Evolutionary conservation across 2,888 invertebrate species (phyloP).

Genomic region (Stomorhina lunata): DNA sequence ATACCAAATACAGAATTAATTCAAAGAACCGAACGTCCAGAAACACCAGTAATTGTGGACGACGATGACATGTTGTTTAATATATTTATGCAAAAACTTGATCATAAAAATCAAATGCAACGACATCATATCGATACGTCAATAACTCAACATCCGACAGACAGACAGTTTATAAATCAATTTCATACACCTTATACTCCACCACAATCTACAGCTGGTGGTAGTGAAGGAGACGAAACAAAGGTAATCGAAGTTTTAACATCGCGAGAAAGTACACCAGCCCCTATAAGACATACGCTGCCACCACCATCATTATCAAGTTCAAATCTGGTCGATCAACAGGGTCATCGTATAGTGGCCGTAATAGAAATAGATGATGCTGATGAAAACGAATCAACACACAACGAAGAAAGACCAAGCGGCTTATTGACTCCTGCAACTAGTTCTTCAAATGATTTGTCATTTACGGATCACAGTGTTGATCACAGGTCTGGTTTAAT

Average conservation of each 20-base stretch:
- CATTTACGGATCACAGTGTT: not conserved
- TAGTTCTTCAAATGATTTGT: constrained; percentile 15
- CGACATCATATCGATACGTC: not conserved
- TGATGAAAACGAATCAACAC: constrained; percentile 38
- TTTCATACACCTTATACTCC: constrained; percentile 54
- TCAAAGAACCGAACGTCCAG: constrained; percentile 38
- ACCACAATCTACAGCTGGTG: constrained; percentile 52
- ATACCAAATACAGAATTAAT: not conserved
- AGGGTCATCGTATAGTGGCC: constrained; percentile 60
- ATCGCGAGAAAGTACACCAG: constrained; percentile 68
- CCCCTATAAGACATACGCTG: not conserved
- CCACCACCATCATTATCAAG: not conserved
- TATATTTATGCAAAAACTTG: constrained; percentile 66
- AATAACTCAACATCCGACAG: constrained; percentile 22
- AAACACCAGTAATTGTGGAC: constrained; percentile 68
- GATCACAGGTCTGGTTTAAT: not conserved
- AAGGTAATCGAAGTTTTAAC: constrained; percentile 67
- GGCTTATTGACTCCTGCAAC: not conserved
- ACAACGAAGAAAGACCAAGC: not conserved
- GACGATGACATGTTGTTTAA: constrained; percentile 68
- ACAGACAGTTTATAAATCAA: constrained; percentile 30
- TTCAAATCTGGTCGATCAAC: constrained; percentile 7
- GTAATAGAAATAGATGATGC: constrained; percentile 66
- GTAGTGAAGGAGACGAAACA: constrained; percentile 58
- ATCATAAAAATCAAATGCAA: constrained; percentile 53